phyloP scores from a whole-genome alignment of 2,113 vertebrate genomes.

The Cebidichthys violaceus region DNA sequence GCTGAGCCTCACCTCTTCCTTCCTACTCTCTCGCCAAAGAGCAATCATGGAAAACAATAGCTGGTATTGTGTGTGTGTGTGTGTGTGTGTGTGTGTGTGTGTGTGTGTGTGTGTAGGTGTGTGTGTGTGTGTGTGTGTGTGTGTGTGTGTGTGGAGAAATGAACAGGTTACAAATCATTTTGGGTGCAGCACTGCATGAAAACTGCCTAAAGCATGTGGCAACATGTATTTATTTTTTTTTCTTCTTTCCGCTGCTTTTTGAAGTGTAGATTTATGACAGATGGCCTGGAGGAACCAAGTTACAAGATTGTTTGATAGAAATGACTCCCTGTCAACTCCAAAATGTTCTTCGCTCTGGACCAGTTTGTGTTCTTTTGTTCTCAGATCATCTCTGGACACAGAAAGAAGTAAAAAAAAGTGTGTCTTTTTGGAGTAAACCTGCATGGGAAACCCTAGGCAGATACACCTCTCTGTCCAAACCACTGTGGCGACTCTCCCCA shows the following conservation, averaged over 20 bases:
- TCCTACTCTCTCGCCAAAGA: conserved; percentile 50
- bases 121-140: conserved; percentile 7
- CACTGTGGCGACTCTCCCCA: conserved; percentile 72
- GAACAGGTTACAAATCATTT: conserved; percentile 59
- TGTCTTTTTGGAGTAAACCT: conserved; percentile 76
- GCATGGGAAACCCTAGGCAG: conserved; percentile 74
- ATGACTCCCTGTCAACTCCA: conserved; percentile 38
- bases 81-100: conserved; percentile 7
- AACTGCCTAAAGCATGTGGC: conserved; percentile 57
- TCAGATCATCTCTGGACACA: conserved; percentile 32
- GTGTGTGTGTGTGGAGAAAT: conserved; percentile 13
- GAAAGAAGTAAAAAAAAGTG: conserved; percentile 41
- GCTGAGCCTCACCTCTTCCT: conserved; percentile 43
- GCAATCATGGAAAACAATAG: conserved; percentile 50
- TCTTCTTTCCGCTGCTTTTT: conserved; percentile 35
- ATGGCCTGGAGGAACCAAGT: conserved; percentile 21
- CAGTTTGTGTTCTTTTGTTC: conserved; percentile 32
- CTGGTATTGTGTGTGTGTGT: conserved; percentile 16
- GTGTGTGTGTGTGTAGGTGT: conserved; percentile 9
- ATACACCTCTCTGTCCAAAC: conserved; percentile 73
- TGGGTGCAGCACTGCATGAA: conserved; percentile 37
- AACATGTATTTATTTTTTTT: conserved; percentile 58
- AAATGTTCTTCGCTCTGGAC: conserved; percentile 18
- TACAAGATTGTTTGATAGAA: conserved; percentile 47
- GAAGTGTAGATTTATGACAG: conserved; percentile 60